Percentiles rank a stretch among this genome's conserved stretches.
Conservation (phyloP, 2,113 vertebrate species). For the Acrocephalus kingi region DNA sequence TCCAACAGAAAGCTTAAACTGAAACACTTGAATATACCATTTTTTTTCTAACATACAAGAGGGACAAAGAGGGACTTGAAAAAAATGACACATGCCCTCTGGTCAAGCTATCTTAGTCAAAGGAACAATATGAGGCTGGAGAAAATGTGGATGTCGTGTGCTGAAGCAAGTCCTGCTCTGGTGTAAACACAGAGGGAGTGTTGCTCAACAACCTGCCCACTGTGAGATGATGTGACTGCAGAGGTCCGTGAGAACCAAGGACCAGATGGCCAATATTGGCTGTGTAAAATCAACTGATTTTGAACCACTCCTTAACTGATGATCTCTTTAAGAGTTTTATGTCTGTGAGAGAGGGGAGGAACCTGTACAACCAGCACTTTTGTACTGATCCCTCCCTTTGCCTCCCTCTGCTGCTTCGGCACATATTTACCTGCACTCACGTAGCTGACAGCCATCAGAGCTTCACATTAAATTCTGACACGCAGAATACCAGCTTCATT, state of each 20-base stretch:
- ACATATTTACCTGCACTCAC: constrained; percentile 36
- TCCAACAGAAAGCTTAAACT: constrained; percentile 55
- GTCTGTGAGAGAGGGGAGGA: neutral
- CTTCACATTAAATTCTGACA: constrained; percentile 53
- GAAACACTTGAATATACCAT: constrained; percentile 22
- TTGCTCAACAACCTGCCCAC: constrained; percentile 39
- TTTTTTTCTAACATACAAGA: constrained; percentile 36
- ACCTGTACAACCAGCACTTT: neutral
- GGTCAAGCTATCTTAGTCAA: constrained; percentile 67
- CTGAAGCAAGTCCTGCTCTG: constrained; percentile 57
- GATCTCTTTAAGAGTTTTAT: neutral
- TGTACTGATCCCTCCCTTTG: neutral
- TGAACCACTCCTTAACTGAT: neutral
- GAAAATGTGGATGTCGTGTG: constrained; percentile 59
- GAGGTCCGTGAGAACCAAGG: neutral
- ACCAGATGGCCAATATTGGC: neutral
- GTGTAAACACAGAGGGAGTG: constrained; percentile 12
- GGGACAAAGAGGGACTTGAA: constrained; percentile 63
- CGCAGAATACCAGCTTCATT: constrained; percentile 68
- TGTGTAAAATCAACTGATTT: neutral
- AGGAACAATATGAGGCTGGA: constrained; percentile 43
- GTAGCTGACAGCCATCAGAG: constrained; percentile 47
- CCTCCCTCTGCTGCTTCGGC: neutral
- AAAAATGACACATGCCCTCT: constrained; percentile 47
- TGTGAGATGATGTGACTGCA: neutral